phyloP scores from a whole-genome alignment of 2,888 invertebrate species.

The Anagyrus pseudococci region DNA sequence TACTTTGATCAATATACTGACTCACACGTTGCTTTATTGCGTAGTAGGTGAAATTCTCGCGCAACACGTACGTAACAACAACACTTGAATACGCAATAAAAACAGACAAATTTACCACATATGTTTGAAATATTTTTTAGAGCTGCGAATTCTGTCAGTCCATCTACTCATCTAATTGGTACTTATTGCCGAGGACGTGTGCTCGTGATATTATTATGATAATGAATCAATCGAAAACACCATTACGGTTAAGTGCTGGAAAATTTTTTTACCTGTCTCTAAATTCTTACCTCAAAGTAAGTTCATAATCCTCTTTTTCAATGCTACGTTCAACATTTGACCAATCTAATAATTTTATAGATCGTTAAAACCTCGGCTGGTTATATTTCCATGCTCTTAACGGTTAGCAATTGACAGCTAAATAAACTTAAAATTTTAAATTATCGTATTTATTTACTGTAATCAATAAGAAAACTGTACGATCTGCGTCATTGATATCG shows the following conservation, averaged over 20 bases:
- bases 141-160: slow-evolving; percentile 38
- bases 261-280: slow-evolving; percentile 43
- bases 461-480: too few species aligned
- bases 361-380: slow-evolving; percentile 17
- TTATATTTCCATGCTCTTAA: slow-evolving; percentile 19
- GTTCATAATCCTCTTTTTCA: not conserved
- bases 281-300: slow-evolving; percentile 40
- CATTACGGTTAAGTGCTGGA: slow-evolving; percentile 41
- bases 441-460: too few species aligned
- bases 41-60: slow-evolving; percentile 23
- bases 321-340: slow-evolving; percentile 1
- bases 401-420: slow-evolving; percentile 13
- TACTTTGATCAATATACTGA: slow-evolving; percentile 9
- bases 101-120: not conserved
- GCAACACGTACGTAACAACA: slow-evolving; percentile 15
- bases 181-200: slow-evolving; percentile 31
- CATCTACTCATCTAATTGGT: slow-evolving; percentile 42
- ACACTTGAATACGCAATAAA: too few species aligned
- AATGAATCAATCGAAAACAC: slow-evolving; percentile 42
- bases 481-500: too few species aligned
- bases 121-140: too few species aligned
- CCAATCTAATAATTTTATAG: too few species aligned
- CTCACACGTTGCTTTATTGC: slow-evolving; percentile 32
- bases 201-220: slow-evolving; percentile 40
- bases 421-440: too few species aligned